phyloP scores from a whole-genome alignment of 2,797 vertebrate genomes.

The Esox lucius region DNA sequence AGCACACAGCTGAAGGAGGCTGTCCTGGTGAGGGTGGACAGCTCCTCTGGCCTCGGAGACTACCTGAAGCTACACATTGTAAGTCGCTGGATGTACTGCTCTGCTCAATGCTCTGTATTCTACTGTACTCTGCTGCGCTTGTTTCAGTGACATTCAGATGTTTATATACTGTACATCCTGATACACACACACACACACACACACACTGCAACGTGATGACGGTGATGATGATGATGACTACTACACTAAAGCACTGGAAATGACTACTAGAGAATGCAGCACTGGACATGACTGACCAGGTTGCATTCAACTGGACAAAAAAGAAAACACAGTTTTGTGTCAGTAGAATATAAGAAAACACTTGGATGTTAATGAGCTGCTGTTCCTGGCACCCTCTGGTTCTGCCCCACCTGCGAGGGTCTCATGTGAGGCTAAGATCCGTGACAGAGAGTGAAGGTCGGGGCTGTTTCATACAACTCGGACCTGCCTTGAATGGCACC shows the following conservation, averaged over 20 bases:
- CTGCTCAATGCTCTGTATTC: not conserved
- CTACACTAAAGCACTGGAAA: too few species aligned
- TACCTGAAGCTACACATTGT: constrained; percentile 98
- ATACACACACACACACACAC: constrained; percentile 10
- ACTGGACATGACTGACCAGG: too few species aligned
- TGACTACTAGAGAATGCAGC: too few species aligned
- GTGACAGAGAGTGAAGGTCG: not conserved
- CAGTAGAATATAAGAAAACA: too few species aligned
- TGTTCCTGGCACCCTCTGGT: too few species aligned
- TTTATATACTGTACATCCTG: not conserved
- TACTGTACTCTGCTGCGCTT: not conserved
- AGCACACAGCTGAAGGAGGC: constrained; percentile 96
- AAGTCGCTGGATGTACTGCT: constrained; percentile 70
- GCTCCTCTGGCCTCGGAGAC: constrained; percentile 94
- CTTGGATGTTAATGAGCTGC: too few species aligned
- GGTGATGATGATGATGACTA: not conserved
- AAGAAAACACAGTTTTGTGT: too few species aligned
- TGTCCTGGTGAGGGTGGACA: constrained; percentile 94
- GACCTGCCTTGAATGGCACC: not conserved
- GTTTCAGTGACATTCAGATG: not conserved
- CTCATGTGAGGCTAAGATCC: not conserved
- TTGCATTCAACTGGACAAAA: too few species aligned
- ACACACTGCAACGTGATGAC: not conserved
- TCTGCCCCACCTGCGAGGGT: too few species aligned
- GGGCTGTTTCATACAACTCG: not conserved